Conservation (phyloP, 2,888 invertebrate species). For the Brachylomia viminalis region DNA sequence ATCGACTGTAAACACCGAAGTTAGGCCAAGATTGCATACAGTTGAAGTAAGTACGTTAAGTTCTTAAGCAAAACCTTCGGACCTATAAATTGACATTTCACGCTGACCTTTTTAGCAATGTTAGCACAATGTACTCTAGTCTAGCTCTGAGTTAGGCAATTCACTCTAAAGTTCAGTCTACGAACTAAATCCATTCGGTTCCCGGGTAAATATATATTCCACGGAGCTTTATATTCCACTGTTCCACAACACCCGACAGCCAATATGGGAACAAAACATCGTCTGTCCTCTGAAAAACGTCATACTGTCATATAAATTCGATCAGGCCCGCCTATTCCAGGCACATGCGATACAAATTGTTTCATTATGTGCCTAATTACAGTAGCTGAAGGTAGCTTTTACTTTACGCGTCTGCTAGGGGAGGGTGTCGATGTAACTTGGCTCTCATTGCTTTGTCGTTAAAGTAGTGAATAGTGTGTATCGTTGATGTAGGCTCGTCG, state of each 20-base stretch:
- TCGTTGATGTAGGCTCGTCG: slow-evolving; percentile 45
- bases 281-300: slow-evolving; percentile 70
- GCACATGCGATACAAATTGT: slow-evolving; percentile 80
- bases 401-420: slow-evolving; percentile 60
- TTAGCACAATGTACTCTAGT: slow-evolving; percentile 28
- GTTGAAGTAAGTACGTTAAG: neutral
- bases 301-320: slow-evolving; percentile 79
- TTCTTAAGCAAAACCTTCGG: slow-evolving; percentile 11
- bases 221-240: slow-evolving; percentile 30
- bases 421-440: slow-evolving; percentile 71
- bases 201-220: slow-evolving; percentile 50
- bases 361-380: slow-evolving; percentile 83
- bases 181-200: slow-evolving; percentile 47
- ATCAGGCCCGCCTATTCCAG: slow-evolving; percentile 74
- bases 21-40: neutral
- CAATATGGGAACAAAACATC: slow-evolving; percentile 66
- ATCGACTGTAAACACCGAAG: neutral
- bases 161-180: slow-evolving; percentile 49
- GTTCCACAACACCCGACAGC: slow-evolving; percentile 53
- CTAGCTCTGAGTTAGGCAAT: slow-evolving; percentile 39
- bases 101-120: slow-evolving; percentile 46
- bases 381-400: slow-evolving; percentile 79
- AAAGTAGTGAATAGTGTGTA: slow-evolving; percentile 69
- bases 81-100: slow-evolving; percentile 32
- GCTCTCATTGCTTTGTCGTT: slow-evolving; percentile 70